Evolutionary conservation across 64 coral and sea anemone species (phyloP).

Genomic region (Pocillopora verrucosa): DNA sequence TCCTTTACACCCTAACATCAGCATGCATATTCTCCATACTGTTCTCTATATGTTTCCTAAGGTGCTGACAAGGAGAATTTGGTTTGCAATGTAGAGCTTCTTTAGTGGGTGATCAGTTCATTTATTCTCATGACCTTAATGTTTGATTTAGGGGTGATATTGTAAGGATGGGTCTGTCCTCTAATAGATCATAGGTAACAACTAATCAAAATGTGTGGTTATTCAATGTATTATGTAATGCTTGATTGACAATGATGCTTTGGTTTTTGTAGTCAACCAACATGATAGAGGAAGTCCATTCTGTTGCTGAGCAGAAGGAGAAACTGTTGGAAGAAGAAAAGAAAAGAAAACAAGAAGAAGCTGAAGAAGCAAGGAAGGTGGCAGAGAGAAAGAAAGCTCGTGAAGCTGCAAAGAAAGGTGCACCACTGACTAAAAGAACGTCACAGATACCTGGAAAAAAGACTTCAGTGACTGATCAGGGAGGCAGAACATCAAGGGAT

Average conservation of each 20-base stretch:
- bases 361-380: slow-evolving; percentile 79
- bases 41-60: too few species aligned
- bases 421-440: slow-evolving; percentile 59
- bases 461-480: slow-evolving; percentile 21
- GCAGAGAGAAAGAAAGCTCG: slow-evolving; percentile 88
- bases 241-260: neutral
- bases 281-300: slow-evolving; percentile 98
- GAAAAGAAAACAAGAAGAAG: slow-evolving; percentile 74
- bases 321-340: slow-evolving; percentile 85
- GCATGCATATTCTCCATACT: too few species aligned
- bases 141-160: too few species aligned
- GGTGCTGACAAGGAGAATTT: too few species aligned
- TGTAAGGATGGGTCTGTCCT: too few species aligned
- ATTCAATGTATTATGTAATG: too few species aligned
- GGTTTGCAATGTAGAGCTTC: too few species aligned
- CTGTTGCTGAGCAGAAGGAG: slow-evolving; percentile 91
- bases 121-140: too few species aligned
- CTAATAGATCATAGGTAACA: too few species aligned
- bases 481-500: slow-evolving; percentile 17
- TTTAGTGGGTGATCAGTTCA: too few species aligned
- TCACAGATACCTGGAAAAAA: slow-evolving; percentile 64
- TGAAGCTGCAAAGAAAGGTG: slow-evolving; percentile 54
- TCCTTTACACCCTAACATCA: too few species aligned
- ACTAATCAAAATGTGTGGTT: too few species aligned
- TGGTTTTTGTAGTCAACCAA: slow-evolving; percentile 73